Percentiles rank a stretch among this genome's conserved stretches.
phyloP scores from a whole-genome alignment of 2,113 vertebrate species.

The Sialia sialis region DNA sequence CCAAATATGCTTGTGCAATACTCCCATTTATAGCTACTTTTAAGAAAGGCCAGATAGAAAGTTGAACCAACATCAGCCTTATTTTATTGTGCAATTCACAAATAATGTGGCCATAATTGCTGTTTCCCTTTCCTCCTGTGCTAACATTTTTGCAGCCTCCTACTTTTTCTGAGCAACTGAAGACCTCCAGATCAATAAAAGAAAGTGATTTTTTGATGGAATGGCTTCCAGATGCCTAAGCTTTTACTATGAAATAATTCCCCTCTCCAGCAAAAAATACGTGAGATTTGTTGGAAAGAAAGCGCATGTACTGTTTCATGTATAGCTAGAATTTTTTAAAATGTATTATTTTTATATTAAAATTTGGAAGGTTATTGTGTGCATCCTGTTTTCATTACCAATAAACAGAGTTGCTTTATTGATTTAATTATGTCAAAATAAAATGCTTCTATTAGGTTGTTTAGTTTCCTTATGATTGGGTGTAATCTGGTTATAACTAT shows the following conservation, averaged over 20 bases:
- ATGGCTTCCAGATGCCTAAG: background rate
- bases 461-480: background rate
- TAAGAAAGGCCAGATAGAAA: background rate
- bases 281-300: background rate
- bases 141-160: background rate
- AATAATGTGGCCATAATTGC: background rate
- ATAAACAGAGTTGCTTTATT: constrained; percentile 6
- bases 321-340: background rate
- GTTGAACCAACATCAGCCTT: background rate
- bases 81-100: background rate
- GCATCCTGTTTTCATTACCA: background rate
- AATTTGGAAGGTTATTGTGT: constrained; percentile 6
- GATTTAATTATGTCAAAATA: constrained; percentile 1
- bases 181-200: constrained; percentile 5
- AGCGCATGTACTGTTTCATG: background rate
- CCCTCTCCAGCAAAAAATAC: background rate
- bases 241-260: background rate
- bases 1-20: background rate
- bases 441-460: background rate
- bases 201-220: background rate
- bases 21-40: background rate
- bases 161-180: background rate
- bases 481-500: background rate
- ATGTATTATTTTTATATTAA: background rate
- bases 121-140: background rate